Evolutionary conservation across 1,140 invertebrate species (phyloP).

Genomic region (Hydropsyche tenuis): DNA sequence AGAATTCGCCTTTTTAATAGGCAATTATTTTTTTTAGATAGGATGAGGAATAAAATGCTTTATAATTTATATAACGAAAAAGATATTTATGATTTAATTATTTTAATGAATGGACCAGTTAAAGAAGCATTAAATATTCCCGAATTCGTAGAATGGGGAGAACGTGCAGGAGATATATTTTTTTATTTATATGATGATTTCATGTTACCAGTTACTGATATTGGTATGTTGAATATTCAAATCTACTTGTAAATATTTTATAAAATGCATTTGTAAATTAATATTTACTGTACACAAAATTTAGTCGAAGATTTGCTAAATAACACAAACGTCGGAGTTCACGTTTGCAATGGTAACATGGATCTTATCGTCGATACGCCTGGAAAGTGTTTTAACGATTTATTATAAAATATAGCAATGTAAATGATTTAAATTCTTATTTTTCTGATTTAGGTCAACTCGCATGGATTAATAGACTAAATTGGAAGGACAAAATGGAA

Average conservation of each 20-base stretch:
- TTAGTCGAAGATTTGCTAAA: conserved; percentile 54
- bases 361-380: conserved; percentile 53
- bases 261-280: no score
- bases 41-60: no score
- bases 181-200: conserved; percentile 71
- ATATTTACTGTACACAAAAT: no score
- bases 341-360: conserved; percentile 54
- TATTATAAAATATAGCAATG: neutral
- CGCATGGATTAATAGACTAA: conserved; percentile 74
- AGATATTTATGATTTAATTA: neutral
- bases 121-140: conserved; percentile 70
- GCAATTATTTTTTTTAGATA: no score
- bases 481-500: conserved; percentile 65
- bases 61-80: no score
- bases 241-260: neutral
- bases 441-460: conserved; percentile 7
- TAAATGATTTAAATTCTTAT: neutral
- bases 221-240: conserved; percentile 60
- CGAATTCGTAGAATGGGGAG: conserved; percentile 67
- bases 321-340: conserved; percentile 51
- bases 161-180: conserved; percentile 70
- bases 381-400: conserved; percentile 43
- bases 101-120: conserved; percentile 76
- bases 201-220: conserved; percentile 81
- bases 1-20: no score